Evolutionary conservation across 2,797 vertebrate species (phyloP), one percentile per base, ranked within the genome.

Genomic region (Triplophysa bombifrons): DNA sequence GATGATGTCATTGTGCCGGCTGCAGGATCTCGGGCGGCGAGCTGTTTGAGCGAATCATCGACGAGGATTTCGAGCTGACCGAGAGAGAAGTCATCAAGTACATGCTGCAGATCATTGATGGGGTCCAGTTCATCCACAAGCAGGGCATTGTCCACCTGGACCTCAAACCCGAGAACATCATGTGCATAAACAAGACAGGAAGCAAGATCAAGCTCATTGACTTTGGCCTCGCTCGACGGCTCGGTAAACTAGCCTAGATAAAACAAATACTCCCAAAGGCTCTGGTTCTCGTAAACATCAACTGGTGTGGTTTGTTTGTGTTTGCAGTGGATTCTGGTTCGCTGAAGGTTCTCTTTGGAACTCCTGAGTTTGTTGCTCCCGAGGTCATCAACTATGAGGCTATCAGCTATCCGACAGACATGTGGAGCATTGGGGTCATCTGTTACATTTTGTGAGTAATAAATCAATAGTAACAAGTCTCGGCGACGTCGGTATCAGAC

Each of bases 401-500:
- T 66, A 99, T 99, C 83, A 91, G 97, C 82, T 97, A 96, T 0
- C 93, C 96, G 80, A 99, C 98, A 0, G 98, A 99, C 88, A 98
- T 99, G 98, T 99, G 98, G 98, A 99, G 98, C 84, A 99, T 99
- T 69, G 98, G 98, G 69, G 98, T 99, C 86, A 99, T 99, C 94
- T 99, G 98, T 88, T 99, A 99, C 67, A 99, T 99, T 79, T 93
- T 99, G 98, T 99, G 89, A 95, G 98, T 95, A 82, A 69, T 7
- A 65, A 44, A 53, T 72, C 34, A 7, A 48, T 10, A 48, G 46
- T 13, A 46, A 46, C 44, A 19, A 1, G 8, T 63, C 58, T 56
- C 44, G 19, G 44, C 72, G 12, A 44, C 38, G 17, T 73, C 55
- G 1, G 17, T 48, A 20, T 56, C 25, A 14, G 50, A 38, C 44